A percentile compares a stretch with the other conserved stretches of the same genome.
Conservation (phyloP, 2,888 invertebrate species). For the Chymomyza fuscimana region DNA sequence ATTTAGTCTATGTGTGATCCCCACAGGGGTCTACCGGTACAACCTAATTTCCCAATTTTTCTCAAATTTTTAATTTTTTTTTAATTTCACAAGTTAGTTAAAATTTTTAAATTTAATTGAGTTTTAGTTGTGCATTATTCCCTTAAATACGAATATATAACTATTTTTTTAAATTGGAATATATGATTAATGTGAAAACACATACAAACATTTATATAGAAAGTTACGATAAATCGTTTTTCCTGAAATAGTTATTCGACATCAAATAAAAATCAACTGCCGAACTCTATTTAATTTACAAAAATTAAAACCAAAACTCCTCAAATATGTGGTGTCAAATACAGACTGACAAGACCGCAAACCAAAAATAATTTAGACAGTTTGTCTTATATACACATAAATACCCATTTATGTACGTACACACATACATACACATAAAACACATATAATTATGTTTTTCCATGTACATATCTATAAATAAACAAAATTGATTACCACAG, state of each 20-base stretch:
- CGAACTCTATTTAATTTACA: not conserved
- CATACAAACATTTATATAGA: too few relatives aligned
- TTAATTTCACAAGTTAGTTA: too few relatives aligned
- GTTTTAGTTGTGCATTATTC: too few relatives aligned
- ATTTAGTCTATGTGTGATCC: too few relatives aligned
- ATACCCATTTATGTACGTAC: not conserved
- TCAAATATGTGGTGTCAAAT: constrained; percentile 49
- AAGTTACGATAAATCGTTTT: not conserved
- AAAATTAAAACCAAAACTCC: constrained; percentile 22
- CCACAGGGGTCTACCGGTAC: too few relatives aligned
- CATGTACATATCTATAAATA: constrained; percentile 59
- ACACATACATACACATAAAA: not conserved
- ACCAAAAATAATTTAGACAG: not conserved
- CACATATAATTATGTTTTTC: constrained; percentile 7
- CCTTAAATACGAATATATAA: too few relatives aligned
- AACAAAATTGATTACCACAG: constrained; percentile 71
- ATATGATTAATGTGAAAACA: too few relatives aligned
- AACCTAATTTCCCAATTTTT: too few relatives aligned
- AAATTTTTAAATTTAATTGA: too few relatives aligned
- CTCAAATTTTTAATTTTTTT: too few relatives aligned
- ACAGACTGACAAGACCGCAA: constrained; percentile 41
- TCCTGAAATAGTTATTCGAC: not conserved
- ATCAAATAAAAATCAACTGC: not conserved
- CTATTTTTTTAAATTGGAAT: too few relatives aligned
- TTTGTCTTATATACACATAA: not conserved